A percentile compares a stretch with the other conserved stretches of the same genome.
Evolutionary conservation across 2,797 vertebrate species (phyloP).

Genomic region (Syngnathus rostellatus): DNA sequence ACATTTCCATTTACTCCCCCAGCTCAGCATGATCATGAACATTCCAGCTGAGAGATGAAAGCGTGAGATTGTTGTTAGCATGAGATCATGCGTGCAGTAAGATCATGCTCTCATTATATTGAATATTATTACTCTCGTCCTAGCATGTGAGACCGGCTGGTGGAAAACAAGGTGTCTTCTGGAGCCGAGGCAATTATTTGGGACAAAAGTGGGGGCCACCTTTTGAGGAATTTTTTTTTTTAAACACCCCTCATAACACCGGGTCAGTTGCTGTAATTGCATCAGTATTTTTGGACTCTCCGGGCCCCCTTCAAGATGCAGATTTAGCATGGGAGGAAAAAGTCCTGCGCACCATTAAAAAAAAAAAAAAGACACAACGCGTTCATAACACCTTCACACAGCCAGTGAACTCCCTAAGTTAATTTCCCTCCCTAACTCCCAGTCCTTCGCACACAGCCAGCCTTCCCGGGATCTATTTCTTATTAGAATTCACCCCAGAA

Average conservation of each 20-base stretch:
- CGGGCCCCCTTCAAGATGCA: neutral
- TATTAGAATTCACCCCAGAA: slow-evolving; percentile 65
- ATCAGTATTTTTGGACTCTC: neutral
- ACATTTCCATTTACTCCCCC: no score
- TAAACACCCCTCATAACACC: no score
- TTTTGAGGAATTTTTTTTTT: neutral
- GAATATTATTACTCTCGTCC: no score
- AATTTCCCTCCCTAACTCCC: neutral
- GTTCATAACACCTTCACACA: neutral
- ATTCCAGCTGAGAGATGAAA: no score
- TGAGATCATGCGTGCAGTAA: no score
- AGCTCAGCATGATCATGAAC: no score
- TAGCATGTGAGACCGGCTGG: no score
- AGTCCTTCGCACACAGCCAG: slow-evolving; percentile 39
- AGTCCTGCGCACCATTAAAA: neutral
- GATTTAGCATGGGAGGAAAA: neutral
- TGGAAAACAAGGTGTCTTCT: no score
- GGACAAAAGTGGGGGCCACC: neutral
- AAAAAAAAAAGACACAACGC: neutral
- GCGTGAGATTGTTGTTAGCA: no score
- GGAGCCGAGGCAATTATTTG: no score
- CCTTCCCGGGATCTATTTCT: slow-evolving; percentile 58
- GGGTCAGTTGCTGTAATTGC: neutral
- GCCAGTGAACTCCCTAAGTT: slow-evolving; percentile 1
- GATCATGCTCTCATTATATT: no score